phyloP scores from a whole-genome alignment of 2,888 invertebrate genomes.

The Drosophila paramelanica region DNA sequence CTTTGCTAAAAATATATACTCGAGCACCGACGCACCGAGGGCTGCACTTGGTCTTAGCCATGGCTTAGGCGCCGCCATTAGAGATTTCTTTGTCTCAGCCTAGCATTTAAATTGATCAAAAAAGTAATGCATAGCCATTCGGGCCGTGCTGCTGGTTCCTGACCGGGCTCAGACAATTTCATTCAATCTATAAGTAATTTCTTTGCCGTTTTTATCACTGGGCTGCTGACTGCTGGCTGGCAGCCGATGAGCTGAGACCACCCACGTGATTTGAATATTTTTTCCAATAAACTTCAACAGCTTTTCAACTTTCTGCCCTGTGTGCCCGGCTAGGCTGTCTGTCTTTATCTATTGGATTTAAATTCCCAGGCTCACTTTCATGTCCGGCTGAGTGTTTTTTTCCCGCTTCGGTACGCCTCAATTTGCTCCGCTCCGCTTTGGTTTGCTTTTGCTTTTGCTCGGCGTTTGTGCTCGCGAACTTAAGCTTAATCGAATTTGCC shows the following conservation, averaged over 20 bases:
- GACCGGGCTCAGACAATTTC: conserved; percentile 66
- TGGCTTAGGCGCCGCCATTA: conserved; percentile 56
- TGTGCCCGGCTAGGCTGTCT: conserved; percentile 37
- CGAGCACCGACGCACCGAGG: conserved; percentile 12
- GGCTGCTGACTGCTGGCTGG: conserved; percentile 22
- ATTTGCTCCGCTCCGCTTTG: conserved; percentile 32
- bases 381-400: conserved; percentile 76
- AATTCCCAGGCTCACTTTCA: conserved; percentile 69
- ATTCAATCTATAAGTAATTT: conserved; percentile 80
- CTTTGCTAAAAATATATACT: conserved; percentile 55
- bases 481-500: conserved; percentile 82
- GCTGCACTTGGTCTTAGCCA: conserved; percentile 48
- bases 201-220: conserved; percentile 76
- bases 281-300: conserved; percentile 82
- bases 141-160: neutral
- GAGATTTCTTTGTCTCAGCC: conserved; percentile 74
- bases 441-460: conserved; percentile 11
- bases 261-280: conserved; percentile 83
- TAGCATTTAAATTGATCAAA: conserved; percentile 78
- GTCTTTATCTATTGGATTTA: conserved; percentile 80
- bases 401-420: conserved; percentile 54
- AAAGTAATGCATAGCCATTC: conserved; percentile 49
- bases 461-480: conserved; percentile 57
- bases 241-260: conserved; percentile 69
- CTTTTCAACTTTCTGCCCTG: conserved; percentile 64